Conservation (phyloP, 2,113 vertebrate species). For the Phaetusa simplex region DNA sequence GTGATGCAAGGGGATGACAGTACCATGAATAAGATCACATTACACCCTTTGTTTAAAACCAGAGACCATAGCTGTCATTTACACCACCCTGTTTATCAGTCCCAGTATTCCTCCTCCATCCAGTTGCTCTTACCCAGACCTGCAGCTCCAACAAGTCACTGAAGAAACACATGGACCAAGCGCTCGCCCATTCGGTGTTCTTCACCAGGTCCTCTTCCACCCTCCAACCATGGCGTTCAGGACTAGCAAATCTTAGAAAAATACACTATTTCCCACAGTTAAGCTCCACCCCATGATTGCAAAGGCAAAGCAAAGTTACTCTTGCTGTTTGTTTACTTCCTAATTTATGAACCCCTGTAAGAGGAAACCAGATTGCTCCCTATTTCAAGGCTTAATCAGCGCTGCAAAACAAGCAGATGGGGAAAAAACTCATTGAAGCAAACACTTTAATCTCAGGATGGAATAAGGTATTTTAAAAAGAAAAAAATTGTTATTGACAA, state of each 20-base stretch:
- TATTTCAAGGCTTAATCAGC: not conserved
- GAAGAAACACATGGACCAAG: fast-evolving
- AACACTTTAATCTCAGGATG: not conserved
- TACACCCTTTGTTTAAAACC: not conserved
- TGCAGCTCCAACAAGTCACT: not conserved
- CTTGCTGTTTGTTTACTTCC: slow-evolving; percentile 38
- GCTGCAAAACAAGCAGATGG: not conserved
- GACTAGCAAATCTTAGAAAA: not conserved
- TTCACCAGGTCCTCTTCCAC: not conserved
- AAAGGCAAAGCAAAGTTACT: slow-evolving; percentile 11
- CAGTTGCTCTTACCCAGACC: not conserved
- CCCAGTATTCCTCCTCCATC: not conserved
- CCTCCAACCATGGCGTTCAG: fast-evolving
- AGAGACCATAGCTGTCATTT: not conserved
- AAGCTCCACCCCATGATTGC: slow-evolving; percentile 3
- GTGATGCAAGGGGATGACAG: fast-evolving
- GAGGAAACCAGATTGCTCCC: not conserved
- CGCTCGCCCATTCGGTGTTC: not conserved
- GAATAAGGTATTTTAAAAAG: not conserved
- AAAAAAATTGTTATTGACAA: not conserved
- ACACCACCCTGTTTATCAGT: not conserved
- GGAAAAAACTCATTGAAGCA: not conserved
- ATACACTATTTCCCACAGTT: not conserved
- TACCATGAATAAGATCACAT: fast-evolving
- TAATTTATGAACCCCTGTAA: not conserved